Evolutionary conservation across 2,797 vertebrate species (phyloP), one percentile per base, ranked within the genome.

Genomic region (Anguilla pacifica): DNA sequence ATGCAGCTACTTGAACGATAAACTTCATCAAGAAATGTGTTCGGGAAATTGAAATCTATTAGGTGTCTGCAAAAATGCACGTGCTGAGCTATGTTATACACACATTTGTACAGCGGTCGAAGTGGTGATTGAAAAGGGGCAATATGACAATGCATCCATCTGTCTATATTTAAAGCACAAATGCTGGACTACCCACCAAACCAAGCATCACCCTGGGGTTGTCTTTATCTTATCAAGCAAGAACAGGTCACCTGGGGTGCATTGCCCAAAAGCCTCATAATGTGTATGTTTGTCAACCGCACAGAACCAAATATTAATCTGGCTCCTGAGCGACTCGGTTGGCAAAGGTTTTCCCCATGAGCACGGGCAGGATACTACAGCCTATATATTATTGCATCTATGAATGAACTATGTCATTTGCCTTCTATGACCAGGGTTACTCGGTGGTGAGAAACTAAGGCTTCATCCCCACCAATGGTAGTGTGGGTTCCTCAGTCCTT

Each of bases 1-100:
- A 89, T 90, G 85, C 87, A 90, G 89, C 88, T 89, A 85, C 82
- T 92, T 82, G 85, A 39, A 70, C 86, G 89, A 86, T 89, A 87
- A 84, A 90, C 57, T 87, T 87, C 87, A 85, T 87, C 77, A 85
- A 85, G 88, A 85, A 74, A 85, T 85, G 51, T 87, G 74, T 51
- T 89, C 87, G 90, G 43, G 22, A 89, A 70, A 55, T 43, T 61
- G 84, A 88, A 89, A 87, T 61, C 81, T 72, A 86, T 90, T 89
- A 81, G 87, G 70, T 1, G 46, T 46, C 1, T 72, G 67, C n/a
- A 57, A 57, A 17, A 57, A 57, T 3, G 15, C 55, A 19, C 15
- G 0, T 19, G 53, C 15, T 57, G 55, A 17, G 15, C 55, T 11
- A 57, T 57, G 55, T 17, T 57, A 57, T 19, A 57, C 13, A 17